A percentile compares a stretch with the other conserved stretches of the same genome.
Conservation (phyloP, 2,797 vertebrate genomes). For the Adelosebastes latens region DNA sequence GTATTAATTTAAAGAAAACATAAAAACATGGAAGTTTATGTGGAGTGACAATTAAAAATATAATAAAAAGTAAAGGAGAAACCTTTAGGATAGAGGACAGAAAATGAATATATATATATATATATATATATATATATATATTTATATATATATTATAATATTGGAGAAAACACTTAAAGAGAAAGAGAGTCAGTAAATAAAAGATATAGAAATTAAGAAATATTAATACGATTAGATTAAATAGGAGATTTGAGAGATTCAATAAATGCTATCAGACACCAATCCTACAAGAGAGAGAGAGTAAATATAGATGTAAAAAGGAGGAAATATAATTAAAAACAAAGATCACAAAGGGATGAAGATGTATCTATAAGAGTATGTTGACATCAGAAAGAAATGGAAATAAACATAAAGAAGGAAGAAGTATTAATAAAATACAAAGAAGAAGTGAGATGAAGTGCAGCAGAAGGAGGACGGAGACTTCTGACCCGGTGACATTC, state of each 20-base stretch:
- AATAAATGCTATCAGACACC: neutral
- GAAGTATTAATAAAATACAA: neutral
- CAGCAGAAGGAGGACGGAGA: too few relatives aligned
- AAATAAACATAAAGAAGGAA: neutral
- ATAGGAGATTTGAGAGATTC: neutral
- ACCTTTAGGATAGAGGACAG: neutral
- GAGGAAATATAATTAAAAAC: neutral
- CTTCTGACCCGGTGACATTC: too few relatives aligned
- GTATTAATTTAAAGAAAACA: neutral
- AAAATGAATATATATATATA: too few relatives aligned
- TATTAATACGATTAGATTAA: neutral
- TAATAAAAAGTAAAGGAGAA: neutral
- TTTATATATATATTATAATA: too few relatives aligned
- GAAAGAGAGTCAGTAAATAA: neutral
- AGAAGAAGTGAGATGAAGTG: too few relatives aligned
- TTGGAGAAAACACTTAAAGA: neutral
- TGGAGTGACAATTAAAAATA: neutral
- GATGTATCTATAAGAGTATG: too few relatives aligned
- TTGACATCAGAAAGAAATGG: too few relatives aligned
- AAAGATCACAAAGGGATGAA: too few relatives aligned
- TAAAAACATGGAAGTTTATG: neutral
- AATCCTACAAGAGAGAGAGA: too few relatives aligned
- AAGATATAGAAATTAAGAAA: neutral
- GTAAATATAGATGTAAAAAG: neutral
- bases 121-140: too few relatives aligned